Evolutionary conservation across 2,797 vertebrate species (phyloP), one percentile per base, ranked within the genome.

Genomic region (Myotis planiceps): DNA sequence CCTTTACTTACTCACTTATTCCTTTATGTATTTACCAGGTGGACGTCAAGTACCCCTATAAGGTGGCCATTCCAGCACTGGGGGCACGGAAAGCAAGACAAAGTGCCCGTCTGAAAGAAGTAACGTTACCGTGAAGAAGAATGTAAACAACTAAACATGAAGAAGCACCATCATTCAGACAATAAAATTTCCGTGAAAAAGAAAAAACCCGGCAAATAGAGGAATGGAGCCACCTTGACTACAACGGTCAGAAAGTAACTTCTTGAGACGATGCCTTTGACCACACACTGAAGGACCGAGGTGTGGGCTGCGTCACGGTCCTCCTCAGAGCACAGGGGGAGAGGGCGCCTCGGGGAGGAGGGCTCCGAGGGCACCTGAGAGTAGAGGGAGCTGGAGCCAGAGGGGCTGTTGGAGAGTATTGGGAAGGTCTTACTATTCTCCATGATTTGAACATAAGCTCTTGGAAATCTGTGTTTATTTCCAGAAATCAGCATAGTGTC

Each of bases 381-480:
- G 42, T 2, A 9, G 42, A 42, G 42, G 42, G 42, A 42, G 42
- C 42, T 42, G 42, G 42, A 6, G 2, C 14, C 2, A 10, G 13
- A 47, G 13, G 55, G 23, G n/a, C 75, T 45, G 42, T 49, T 60
- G 0, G 15, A 16, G 71, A 32, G 2, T 13, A 13, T 37, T 25
- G 4, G n/a, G 15, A n/a, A 51, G 19, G 15, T 37, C 12, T 60
- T 21, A 23, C 29, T n/a, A 75, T 39, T 71, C 80, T 39, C 42
- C 14, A 85, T 19, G 19, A 34, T 10, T 51, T 63, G 80, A 25
- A 81, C n/a, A 42, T 42, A 42, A 71, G 4, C 37, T 87, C 45
- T 92, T 18, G 37, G 69, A 82, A n/a, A 72, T 66, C 42, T 42
- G 7, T 21, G n/a, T 51, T 72, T 23, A 58, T 90, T 78, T 90